Evolutionary conservation across 37 sponge, comb jelly and placozoan genomes (phyloP).

Genomic region (Beroe ovata): DNA sequence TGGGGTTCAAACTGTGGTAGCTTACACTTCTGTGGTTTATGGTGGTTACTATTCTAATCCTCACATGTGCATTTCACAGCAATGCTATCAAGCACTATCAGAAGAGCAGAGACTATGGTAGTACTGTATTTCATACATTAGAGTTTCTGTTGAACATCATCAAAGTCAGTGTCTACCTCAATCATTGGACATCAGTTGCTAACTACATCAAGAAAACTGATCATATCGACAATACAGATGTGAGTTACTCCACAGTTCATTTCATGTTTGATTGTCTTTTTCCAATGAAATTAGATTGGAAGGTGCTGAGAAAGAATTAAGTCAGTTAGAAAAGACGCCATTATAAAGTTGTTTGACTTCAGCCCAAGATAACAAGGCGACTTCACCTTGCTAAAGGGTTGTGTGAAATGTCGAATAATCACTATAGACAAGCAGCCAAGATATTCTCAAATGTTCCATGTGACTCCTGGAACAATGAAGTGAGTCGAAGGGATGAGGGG

Average conservation of each 20-base stretch:
- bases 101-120: conserved; percentile 54
- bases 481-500: too few relatives aligned
- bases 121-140: conserved; percentile 21
- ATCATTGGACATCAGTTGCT: conserved; percentile 45
- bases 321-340: too few relatives aligned
- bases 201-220: conserved; percentile 60
- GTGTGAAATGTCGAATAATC: conserved; percentile 23
- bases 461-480: conserved; percentile 44
- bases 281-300: too few relatives aligned
- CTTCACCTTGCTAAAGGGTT: conserved; percentile 52
- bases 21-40: too few relatives aligned
- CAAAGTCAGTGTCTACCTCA: conserved; percentile 48
- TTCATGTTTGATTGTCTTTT: too few relatives aligned
- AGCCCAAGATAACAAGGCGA: conserved; percentile 26
- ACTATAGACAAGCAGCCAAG: conserved; percentile 36
- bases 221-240: conserved; percentile 59
- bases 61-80: too few relatives aligned
- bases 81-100: conserved; percentile 58
- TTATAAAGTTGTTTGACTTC: too few relatives aligned
- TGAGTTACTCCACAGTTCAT: background rate
- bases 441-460: conserved; percentile 52
- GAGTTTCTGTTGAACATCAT: conserved; percentile 57
- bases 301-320: too few relatives aligned
- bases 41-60: too few relatives aligned
- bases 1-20: too few relatives aligned